phyloP scores from a whole-genome alignment of 2,113 vertebrate genomes.

The Maccullochella peelii region DNA sequence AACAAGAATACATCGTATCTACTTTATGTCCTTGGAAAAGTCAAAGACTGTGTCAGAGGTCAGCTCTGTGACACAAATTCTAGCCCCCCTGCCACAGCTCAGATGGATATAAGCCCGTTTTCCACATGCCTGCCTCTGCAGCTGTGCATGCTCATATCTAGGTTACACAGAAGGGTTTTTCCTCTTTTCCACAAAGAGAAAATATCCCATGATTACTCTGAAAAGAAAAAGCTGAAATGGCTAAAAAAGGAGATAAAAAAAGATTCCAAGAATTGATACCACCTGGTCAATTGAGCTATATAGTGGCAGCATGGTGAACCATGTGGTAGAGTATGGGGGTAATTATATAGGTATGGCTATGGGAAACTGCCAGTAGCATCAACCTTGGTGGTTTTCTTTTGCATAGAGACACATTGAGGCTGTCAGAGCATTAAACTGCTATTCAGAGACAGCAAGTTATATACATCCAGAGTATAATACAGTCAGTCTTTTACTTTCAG shows the following conservation, averaged over 20 bases:
- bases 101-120: slow-evolving; percentile 78
- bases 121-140: slow-evolving; percentile 81
- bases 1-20: slow-evolving; percentile 35
- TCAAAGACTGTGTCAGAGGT: slow-evolving; percentile 66
- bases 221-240: slow-evolving; percentile 64
- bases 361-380: slow-evolving; percentile 72
- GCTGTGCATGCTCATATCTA: slow-evolving; percentile 79
- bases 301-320: slow-evolving; percentile 43
- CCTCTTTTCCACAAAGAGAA: slow-evolving; percentile 66
- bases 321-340: slow-evolving; percentile 65
- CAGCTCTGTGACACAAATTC: slow-evolving; percentile 65
- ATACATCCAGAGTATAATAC: slow-evolving; percentile 45
- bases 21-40: slow-evolving; percentile 47
- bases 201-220: slow-evolving; percentile 65
- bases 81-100: slow-evolving; percentile 57
- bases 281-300: slow-evolving; percentile 67
- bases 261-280: slow-evolving; percentile 77
- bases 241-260: slow-evolving; percentile 69
- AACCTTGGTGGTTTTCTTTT: slow-evolving; percentile 66
- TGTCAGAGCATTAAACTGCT: slow-evolving; percentile 25
- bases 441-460: slow-evolving; percentile 48
- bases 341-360: slow-evolving; percentile 72
- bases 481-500: slow-evolving; percentile 34
- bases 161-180: slow-evolving; percentile 70
- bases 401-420: slow-evolving; percentile 42